Evolutionary conservation across 1,140 invertebrate species (phyloP).

Genomic region (Nomia melanderi): DNA sequence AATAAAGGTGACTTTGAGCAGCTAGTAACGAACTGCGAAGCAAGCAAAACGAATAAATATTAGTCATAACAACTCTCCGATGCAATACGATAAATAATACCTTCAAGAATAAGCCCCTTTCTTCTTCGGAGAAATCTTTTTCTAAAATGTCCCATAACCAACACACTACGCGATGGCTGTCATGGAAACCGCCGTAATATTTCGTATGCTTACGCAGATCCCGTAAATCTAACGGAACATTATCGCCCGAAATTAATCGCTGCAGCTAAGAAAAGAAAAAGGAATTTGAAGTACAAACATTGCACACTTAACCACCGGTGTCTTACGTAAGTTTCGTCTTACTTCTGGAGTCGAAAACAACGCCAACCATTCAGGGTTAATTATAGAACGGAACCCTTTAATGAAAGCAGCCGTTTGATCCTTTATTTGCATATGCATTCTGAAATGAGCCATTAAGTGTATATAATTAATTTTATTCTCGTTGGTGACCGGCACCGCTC

Average conservation of each 20-base stretch:
- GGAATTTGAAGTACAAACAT: background rate
- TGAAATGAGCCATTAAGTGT: slow-evolving; percentile 98
- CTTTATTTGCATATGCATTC: slow-evolving; percentile 98
- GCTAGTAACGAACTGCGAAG: slow-evolving; percentile 97
- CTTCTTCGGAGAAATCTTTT: slow-evolving; percentile 96
- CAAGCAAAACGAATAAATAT: background rate
- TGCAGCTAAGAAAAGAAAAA: slow-evolving; percentile 85
- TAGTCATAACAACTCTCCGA: background rate
- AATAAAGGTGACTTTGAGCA: slow-evolving; percentile 98
- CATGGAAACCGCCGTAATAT: slow-evolving; percentile 99
- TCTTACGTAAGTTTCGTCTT: background rate
- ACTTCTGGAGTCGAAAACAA: slow-evolving; percentile 98
- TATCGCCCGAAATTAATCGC: slow-evolving; percentile 94
- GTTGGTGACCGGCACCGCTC: slow-evolving; percentile 95
- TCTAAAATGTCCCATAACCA: slow-evolving; percentile 99
- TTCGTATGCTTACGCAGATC: slow-evolving; percentile 96
- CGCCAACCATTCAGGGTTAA: slow-evolving; percentile 96
- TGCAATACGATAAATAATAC: slow-evolving; percentile 64
- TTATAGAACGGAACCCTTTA: slow-evolving; percentile 96
- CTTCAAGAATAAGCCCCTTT: slow-evolving; percentile 96
- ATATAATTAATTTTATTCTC: slow-evolving; percentile 99
- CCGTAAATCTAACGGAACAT: slow-evolving; percentile 92
- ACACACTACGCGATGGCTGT: slow-evolving; percentile 97
- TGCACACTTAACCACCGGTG: background rate
- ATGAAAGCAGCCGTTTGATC: slow-evolving; percentile 98